Evolutionary conservation across 2,113 vertebrate genomes (phyloP).

Genomic region (Uria aalge): DNA sequence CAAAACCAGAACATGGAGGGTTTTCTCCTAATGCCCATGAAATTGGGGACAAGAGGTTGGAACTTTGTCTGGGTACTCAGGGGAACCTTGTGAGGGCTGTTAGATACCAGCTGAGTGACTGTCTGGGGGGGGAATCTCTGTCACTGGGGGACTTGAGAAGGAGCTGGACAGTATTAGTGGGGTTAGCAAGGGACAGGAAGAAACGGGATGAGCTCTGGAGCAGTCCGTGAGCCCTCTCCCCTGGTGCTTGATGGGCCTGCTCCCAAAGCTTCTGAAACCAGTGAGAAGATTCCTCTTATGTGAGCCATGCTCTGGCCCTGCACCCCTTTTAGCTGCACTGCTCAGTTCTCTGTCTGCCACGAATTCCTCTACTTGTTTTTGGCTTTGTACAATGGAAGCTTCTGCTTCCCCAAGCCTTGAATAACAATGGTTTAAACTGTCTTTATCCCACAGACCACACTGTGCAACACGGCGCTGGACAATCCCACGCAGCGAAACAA

Average conservation of each 20-base stretch:
- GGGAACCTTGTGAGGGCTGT: neutral
- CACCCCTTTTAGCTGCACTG: neutral
- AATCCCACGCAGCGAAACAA: slow-evolving; percentile 88
- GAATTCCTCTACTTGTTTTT: neutral
- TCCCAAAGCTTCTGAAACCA: neutral
- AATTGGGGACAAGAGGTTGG: neutral
- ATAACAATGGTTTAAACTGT: neutral
- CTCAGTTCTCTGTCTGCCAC: neutral
- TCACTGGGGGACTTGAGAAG: neutral
- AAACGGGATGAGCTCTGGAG: neutral
- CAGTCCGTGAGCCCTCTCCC: neutral
- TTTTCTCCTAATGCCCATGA: neutral
- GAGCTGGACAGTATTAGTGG: neutral
- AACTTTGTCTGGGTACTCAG: neutral
- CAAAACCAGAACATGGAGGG: neutral
- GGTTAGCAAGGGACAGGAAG: neutral
- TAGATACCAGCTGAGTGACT: neutral
- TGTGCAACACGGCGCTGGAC: slow-evolving; percentile 95
- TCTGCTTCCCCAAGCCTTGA: neutral
- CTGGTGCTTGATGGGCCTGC: neutral
- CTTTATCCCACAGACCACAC: slow-evolving; percentile 80
- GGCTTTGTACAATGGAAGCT: neutral
- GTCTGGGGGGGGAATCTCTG: neutral
- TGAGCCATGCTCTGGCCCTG: neutral
- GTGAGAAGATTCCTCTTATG: neutral